phyloP scores from a whole-genome alignment of 2,113 vertebrate species.

The Cromileptes altivelis region DNA sequence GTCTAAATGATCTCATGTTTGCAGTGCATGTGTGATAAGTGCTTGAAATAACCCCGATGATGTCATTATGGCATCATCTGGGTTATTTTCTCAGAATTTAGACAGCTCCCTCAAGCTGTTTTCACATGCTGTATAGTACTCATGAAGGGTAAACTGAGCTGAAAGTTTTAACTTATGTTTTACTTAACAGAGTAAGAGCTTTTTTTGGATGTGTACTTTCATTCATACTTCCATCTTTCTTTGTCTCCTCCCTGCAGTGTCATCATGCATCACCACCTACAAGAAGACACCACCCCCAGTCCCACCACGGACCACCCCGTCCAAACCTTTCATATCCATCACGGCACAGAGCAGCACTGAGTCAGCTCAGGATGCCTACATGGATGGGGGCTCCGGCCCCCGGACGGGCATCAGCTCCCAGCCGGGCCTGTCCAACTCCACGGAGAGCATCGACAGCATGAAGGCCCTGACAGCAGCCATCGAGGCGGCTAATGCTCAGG shows the following conservation, averaged over 20 bases:
- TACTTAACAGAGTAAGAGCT: no score
- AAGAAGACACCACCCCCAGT: constrained; percentile 99
- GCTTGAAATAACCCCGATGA: no score
- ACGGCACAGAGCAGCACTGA: constrained; percentile 99
- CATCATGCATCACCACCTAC: constrained; percentile 99
- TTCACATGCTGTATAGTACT: no score
- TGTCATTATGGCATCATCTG: no score
- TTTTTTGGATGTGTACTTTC: background rate
- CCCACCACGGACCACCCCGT: constrained; percentile 93
- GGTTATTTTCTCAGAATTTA: no score
- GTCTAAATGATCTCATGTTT: no score
- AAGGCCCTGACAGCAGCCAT: constrained; percentile 98
- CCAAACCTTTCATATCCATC: constrained; percentile 99
- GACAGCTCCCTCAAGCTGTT: no score
- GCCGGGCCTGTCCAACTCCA: constrained; percentile 98
- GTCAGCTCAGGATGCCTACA: constrained; percentile 98
- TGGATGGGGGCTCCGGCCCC: constrained; percentile 91
- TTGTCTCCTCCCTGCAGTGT: constrained; percentile 85
- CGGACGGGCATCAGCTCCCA: constrained; percentile 92
- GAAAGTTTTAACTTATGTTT: no score
- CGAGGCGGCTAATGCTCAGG: constrained; percentile 97
- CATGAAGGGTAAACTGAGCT: no score
- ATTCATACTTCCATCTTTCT: background rate
- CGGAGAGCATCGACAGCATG: constrained; percentile 99
- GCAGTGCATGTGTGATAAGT: no score